Percentiles rank a stretch among this genome's conserved stretches.
phyloP scores from a whole-genome alignment of 1,140 invertebrate species.

The Pseudachorutes palmiensis region DNA sequence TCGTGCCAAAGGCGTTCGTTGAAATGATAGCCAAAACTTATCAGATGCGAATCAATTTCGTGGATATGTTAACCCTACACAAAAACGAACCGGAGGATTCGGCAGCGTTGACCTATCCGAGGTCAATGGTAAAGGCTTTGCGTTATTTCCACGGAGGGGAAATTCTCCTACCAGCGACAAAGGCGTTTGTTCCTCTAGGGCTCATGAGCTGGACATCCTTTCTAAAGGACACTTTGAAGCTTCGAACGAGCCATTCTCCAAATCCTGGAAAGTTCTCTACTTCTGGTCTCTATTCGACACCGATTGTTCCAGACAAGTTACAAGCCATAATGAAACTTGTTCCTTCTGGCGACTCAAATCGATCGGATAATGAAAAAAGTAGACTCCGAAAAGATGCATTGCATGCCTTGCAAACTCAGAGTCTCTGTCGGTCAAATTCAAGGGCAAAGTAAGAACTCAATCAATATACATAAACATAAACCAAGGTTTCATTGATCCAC shows the following conservation, averaged over 20 bases:
- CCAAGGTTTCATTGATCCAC: too few species aligned
- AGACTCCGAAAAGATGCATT: not conserved
- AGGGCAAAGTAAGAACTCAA: too few species aligned
- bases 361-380: not conserved
- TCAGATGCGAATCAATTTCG: not conserved
- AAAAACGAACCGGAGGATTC: not conserved
- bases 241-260: too few species aligned
- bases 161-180: not conserved
- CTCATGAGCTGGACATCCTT: not conserved
- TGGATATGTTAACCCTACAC: not conserved
- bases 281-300: not conserved
- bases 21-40: not conserved
- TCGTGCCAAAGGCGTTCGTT: not conserved
- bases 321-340: not conserved
- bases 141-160: not conserved
- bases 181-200: not conserved
- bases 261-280: too few species aligned
- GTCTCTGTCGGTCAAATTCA: too few species aligned
- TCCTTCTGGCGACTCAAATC: not conserved
- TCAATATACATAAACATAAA: too few species aligned
- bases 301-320: too few species aligned
- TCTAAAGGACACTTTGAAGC: not conserved
- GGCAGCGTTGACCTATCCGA: not conserved
- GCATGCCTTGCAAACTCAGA: not conserved
- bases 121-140: not conserved